phyloP scores from a whole-genome alignment of 1,140 invertebrate species.

The Brachionus angularis region DNA sequence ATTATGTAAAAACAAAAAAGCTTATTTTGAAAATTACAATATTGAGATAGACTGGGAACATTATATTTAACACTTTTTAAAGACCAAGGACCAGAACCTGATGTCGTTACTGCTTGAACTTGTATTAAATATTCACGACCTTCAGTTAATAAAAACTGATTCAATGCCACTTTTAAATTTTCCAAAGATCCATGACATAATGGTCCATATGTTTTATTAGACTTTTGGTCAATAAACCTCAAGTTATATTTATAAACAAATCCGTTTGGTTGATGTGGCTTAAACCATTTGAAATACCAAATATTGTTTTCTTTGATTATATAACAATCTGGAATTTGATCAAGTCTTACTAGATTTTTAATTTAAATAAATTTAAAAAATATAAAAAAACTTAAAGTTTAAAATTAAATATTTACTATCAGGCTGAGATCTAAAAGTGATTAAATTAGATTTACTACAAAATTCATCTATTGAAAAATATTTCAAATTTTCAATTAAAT shows the following conservation, averaged over 20 bases:
- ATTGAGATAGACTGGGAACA: constrained; percentile 5
- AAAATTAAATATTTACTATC: background rate
- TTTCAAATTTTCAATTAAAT: background rate
- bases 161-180: background rate
- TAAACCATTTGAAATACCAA: constrained; percentile 12
- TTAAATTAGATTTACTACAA: constrained; percentile 6
- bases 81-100: constrained; percentile 12
- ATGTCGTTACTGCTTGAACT: background rate
- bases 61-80: background rate
- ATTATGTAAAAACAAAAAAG: background rate
- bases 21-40: constrained; percentile 31
- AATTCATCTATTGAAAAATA: constrained; percentile 1
- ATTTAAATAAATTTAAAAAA: too few relatives aligned
- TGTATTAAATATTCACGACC: background rate
- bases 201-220: constrained; percentile 18
- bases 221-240: constrained; percentile 16
- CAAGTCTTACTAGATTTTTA: background rate
- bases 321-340: background rate
- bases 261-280: background rate
- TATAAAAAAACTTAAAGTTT: too few relatives aligned
- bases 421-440: background rate
- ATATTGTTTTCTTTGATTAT: background rate
- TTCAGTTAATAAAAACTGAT: constrained; percentile 24
- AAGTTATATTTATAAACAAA: constrained; percentile 26
- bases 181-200: background rate